Base-by-base conservation (phyloP, 2,113 vertebrate genomes). In the Phaethon lepturus region DNA sequence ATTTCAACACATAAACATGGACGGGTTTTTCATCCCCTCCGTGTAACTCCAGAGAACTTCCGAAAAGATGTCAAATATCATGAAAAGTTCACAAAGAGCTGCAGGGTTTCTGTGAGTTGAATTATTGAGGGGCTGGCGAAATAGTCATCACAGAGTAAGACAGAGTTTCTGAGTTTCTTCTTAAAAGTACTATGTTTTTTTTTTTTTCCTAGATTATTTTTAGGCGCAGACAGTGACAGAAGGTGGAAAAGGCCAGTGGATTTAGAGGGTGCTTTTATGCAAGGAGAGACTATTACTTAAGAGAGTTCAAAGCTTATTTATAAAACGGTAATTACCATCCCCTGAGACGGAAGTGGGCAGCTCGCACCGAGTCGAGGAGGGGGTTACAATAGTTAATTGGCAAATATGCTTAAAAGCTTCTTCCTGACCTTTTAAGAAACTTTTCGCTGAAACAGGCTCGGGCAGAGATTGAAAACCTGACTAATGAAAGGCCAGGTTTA, bases 271-370 rank as follows among this genome's bases (percentile, higher is more conserved):
- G 83, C 83, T 80, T 93, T 95, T 89, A 91, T 67, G 86, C 77
- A 84, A 75, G 94, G 63, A 66, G 93, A 94, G 68, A 42, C 92
- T 91, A 88, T 95, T 93, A 89, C 92, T 96, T 93, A 63, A n/a
- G 44, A 9, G 90, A 87, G 77, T 95, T 96, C 96, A 95, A 91
- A 95, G 91, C 90, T 94, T 94, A 81, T 94, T 96, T 96, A 93
- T 86, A 53, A 95, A 93, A 83, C 89, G 93, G 93, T 95, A 94
- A 97, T 95, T 95, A 84, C 93, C 47, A 9, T 90, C 88, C 90
- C 86, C 45, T 3, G 91, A 49, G 95, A 84, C 1, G 78, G 96
- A 74, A 96, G 85, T 7, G 44, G 91, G 94, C 76, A 47, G 90
- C 68, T 85, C 28, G 4, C 13, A 7, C 38, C 26, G 13, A 47